Evolutionary conservation across 2,888 invertebrate species (phyloP).

Genomic region (Sarcophaga rosellei): DNA sequence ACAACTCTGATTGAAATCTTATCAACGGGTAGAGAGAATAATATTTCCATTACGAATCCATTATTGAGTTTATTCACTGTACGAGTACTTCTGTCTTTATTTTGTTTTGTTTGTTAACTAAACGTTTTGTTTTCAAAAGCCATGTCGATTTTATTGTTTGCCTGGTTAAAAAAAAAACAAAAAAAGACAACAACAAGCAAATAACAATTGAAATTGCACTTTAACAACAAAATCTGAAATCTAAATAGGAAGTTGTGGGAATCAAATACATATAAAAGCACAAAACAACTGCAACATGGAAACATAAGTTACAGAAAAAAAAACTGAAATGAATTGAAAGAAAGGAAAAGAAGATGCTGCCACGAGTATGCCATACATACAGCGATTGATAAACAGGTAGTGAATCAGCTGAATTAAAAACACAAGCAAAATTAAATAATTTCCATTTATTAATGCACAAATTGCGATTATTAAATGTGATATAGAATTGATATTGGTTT

Average conservation of each 20-base stretch:
- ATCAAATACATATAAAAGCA: slow-evolving; percentile 8
- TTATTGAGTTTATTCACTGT: slow-evolving; percentile 5
- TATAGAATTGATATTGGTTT: too few species aligned
- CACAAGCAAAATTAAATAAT: not conserved
- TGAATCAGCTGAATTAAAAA: not conserved
- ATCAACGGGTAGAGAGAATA: too few species aligned
- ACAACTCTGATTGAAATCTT: not conserved
- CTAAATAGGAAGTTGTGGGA: slow-evolving; percentile 60
- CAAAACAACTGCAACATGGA: not conserved
- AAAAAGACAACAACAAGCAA: slow-evolving; percentile 14
- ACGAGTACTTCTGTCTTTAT: not conserved
- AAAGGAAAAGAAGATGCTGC: slow-evolving; percentile 26
- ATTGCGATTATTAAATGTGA: too few species aligned
- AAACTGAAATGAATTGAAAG: not conserved
- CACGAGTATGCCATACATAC: slow-evolving; percentile 12
- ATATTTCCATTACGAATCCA: too few species aligned
- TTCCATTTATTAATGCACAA: too few species aligned
- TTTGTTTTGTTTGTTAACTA: not conserved
- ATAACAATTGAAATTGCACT: slow-evolving; percentile 47
- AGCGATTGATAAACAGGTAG: slow-evolving; percentile 1
- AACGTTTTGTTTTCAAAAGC: not conserved
- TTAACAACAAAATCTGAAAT: slow-evolving; percentile 46
- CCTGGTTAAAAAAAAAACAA: slow-evolving; percentile 13
- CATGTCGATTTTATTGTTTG: slow-evolving; percentile 1
- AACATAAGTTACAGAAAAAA: not conserved